These are phyloP conservation scores for Eurytoma californica DNA, from an alignment of 2,888 invertebrate genomes.

Conservation along the genomic window DNA sequence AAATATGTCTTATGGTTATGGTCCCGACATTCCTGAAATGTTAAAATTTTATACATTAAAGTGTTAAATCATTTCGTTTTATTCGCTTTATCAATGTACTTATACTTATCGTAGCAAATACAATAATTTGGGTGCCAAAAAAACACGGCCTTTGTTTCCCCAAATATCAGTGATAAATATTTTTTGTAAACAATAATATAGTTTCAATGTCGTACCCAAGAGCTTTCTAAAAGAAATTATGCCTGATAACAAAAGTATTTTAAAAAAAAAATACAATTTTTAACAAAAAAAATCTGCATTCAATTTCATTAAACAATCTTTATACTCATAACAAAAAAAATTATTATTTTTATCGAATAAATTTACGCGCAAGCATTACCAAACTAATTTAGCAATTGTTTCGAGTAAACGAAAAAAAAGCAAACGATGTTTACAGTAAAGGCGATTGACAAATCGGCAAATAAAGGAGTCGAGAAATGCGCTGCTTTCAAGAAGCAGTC, in stretches of 20 bases:
- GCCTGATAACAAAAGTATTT: conserved; percentile 36
- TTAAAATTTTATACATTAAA: conserved; percentile 38
- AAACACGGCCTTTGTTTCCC: conserved; percentile 31
- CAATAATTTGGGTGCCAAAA: conserved; percentile 26
- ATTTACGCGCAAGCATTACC: neutral
- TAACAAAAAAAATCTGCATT: conserved; percentile 38
- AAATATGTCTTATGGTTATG: conserved; percentile 24
- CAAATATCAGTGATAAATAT: conserved; percentile 40
- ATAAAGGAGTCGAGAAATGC: neutral
- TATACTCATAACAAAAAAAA: neutral
- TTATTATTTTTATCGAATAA: neutral
- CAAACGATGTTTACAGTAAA: neutral
- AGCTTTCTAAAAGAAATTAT: conserved; percentile 27
- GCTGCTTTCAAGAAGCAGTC: neutral
- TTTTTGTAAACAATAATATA: conserved; percentile 43
- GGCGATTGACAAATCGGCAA: neutral
- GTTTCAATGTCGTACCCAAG: conserved; percentile 20
- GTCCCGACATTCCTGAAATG: conserved; percentile 26
- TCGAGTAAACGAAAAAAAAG: neutral
- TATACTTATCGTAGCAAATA: conserved; percentile 45
- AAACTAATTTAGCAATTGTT: neutral
- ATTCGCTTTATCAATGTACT: conserved; percentile 38
- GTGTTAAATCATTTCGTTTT: conserved; percentile 24
- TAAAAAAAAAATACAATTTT: conserved; percentile 45
- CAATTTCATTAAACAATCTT: conserved; percentile 22